phyloP scores from a whole-genome alignment of 2,888 invertebrate species.

The Leuctra nigra region DNA sequence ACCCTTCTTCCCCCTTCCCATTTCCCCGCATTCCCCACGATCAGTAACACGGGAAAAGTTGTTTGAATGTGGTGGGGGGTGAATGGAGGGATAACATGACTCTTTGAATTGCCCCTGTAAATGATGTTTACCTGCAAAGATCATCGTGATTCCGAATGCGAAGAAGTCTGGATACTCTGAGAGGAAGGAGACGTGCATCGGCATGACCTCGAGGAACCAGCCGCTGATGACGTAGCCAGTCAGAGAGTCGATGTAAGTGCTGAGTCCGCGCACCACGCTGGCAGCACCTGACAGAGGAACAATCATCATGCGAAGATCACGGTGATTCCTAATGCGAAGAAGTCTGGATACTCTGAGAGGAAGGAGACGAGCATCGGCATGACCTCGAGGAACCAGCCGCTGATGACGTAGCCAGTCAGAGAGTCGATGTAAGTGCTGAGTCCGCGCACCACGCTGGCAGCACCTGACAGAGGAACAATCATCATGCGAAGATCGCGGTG shows the following conservation, averaged over 20 bases:
- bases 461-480: conserved; percentile 51
- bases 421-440: conserved; percentile 73
- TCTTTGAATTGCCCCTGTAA: too few relatives aligned
- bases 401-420: conserved; percentile 41
- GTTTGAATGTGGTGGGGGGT: too few relatives aligned
- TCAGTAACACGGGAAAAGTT: too few relatives aligned
- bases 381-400: neutral
- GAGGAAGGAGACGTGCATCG: conserved; percentile 56
- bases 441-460: conserved; percentile 77
- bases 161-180: conserved; percentile 70
- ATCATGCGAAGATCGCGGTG: conserved; percentile 43
- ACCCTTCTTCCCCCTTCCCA: too few relatives aligned
- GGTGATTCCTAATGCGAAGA: conserved; percentile 38
- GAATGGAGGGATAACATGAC: too few relatives aligned
- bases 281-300: conserved; percentile 59
- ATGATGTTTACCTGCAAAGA: conserved; percentile 34
- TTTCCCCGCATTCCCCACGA: too few relatives aligned
- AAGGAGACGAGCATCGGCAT: conserved; percentile 27
- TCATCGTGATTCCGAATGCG: conserved; percentile 60
- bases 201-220: conserved; percentile 55
- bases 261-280: conserved; percentile 74
- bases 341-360: conserved; percentile 38
- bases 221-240: conserved; percentile 56
- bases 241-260: conserved; percentile 68
- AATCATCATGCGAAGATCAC: conserved; percentile 29